These are phyloP conservation scores for Caretta caretta DNA, from an alignment of 2,113 vertebrate species.

Conservation along the genomic window DNA sequence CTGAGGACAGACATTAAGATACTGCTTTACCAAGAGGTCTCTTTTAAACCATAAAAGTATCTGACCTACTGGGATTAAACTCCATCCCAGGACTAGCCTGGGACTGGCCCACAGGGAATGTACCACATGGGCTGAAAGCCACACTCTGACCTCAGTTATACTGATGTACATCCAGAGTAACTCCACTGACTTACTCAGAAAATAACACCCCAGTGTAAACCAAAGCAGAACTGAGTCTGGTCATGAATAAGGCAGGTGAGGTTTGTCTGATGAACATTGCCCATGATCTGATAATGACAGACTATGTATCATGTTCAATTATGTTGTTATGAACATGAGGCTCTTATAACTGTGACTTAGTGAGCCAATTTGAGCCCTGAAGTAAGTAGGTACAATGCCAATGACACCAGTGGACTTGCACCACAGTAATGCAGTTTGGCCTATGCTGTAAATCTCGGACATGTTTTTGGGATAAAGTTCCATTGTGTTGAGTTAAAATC, in stretches of 20 bases:
- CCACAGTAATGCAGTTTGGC: not conserved
- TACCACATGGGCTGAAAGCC: not conserved
- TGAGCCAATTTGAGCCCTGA: not conserved
- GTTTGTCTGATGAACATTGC: conserved; percentile 22
- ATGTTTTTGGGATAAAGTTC: not conserved
- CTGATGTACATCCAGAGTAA: rapidly evolving
- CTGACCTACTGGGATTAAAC: not conserved
- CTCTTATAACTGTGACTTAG: not conserved
- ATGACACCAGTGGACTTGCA: not conserved
- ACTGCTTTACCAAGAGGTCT: not conserved
- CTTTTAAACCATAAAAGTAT: not conserved
- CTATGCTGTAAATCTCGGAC: not conserved
- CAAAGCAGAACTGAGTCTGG: not conserved
- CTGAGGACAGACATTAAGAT: not conserved
- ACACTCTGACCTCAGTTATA: not conserved
- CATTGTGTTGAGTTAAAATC: not conserved
- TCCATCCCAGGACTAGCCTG: not conserved
- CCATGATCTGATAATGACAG: not conserved
- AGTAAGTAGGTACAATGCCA: not conserved
- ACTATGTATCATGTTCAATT: not conserved
- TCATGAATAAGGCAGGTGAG: not conserved
- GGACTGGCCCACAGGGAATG: not conserved
- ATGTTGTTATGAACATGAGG: not conserved
- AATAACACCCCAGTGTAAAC: not conserved
- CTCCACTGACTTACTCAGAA: rapidly evolving